Evolutionary conservation across 23 tunicate genomes (phyloP), one percentile per base, ranked within the genome.

Genomic region (Diplosoma virens): DNA sequence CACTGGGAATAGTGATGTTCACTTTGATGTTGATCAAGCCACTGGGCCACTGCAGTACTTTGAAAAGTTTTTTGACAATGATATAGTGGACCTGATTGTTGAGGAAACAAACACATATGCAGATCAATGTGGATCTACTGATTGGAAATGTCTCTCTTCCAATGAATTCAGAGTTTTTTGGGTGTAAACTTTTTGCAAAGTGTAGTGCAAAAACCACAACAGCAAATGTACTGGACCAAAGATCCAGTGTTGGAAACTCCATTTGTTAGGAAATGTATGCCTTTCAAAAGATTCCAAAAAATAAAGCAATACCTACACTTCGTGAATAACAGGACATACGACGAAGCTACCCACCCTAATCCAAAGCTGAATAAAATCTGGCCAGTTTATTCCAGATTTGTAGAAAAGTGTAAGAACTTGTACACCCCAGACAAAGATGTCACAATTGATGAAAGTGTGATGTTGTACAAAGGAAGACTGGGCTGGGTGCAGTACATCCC

Each of bases 231-330:
- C 25, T 36, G 56, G 76, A 25, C 61, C 56, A 70, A 37, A 70
- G 27, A 70, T 41, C 56, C n/a, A 5, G 56, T 41, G 14, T 9
- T 37, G 41, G 65, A 50, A 27, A 73, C 79, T 3, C 47, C 65
- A 22, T 47, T 73, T 52, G 24, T 73, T 73, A 3, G 23, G 3
- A 73, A 73, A 73, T 17, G 20, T 25, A 73, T 73, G 63, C 18
- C 79, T 30, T 73, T 16, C 65, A 50, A 50, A 27, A 50, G 63
- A 25, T 73, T 73, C 27, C 37, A 37, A 33, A 50, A 26, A 31
- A 50, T 73, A 73, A 73, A n/a, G 63, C 79, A 73, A 32, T 73
- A 73, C 27, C 32, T 73, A 25, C 79, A 52, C 50, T 73, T 73
- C 25, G 79, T 25, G 27, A 24, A 29, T 50, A 73, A 73, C 30